Percentiles rank a stretch among this genome's conserved stretches.
Conservation (phyloP, 2,888 invertebrate genomes). For the Odontocerum albicorne region DNA sequence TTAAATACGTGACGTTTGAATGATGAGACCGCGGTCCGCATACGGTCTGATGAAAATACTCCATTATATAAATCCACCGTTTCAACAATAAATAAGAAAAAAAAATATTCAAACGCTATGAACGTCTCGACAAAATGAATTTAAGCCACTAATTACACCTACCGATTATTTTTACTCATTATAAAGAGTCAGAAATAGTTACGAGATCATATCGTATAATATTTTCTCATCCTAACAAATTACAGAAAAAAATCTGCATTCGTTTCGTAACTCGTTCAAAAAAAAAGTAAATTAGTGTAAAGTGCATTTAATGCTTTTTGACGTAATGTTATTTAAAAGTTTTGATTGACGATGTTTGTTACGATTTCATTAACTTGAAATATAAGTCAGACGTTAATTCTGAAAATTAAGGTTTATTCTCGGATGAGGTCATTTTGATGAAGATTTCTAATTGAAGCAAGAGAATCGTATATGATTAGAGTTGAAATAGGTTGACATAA, state of each 20-base stretch:
- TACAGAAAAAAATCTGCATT: constrained; percentile 22
- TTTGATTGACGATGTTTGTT: no score
- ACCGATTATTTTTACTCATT: constrained; percentile 16
- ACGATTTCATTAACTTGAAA: no score
- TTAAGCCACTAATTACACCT: constrained; percentile 18
- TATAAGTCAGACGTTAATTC: no score
- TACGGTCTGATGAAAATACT: constrained; percentile 20
- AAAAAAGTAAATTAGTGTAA: no score
- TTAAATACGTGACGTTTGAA: constrained; percentile 19
- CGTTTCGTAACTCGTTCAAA: no score
- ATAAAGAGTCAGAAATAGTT: constrained; percentile 21
- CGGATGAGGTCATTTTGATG: no score
- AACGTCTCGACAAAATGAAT: not conserved
- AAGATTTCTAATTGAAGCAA: no score
- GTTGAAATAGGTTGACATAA: no score
- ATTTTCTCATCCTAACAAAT: constrained; percentile 25
- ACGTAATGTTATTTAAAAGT: no score
- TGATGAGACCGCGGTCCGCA: constrained; percentile 10
- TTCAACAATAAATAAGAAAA: constrained; percentile 3
- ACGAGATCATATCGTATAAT: constrained; percentile 21
- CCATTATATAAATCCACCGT: constrained; percentile 22
- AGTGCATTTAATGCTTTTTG: no score
- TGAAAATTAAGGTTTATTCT: no score
- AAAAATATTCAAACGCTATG: constrained; percentile 7
- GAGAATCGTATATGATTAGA: no score